These are phyloP conservation scores for Sitobion miscanthi DNA, from an alignment of 1,140 invertebrate genomes.

Conservation along the genomic window DNA sequence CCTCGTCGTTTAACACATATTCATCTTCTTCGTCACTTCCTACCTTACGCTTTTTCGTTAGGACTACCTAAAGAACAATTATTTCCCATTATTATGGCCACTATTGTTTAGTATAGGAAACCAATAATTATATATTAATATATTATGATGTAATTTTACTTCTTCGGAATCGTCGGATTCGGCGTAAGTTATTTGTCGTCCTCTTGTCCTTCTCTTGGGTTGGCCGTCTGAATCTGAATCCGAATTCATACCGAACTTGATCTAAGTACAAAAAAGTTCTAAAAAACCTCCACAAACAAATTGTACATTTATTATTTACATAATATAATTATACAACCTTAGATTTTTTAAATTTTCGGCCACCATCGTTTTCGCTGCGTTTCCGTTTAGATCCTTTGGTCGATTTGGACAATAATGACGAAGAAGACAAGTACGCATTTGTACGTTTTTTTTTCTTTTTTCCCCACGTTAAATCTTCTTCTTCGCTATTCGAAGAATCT, in stretches of 20 bases:
- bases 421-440: background rate
- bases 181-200: conserved; percentile 75
- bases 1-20: conserved; percentile 58
- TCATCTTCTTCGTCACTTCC: conserved; percentile 62
- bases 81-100: background rate
- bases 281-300: background rate
- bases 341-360: background rate
- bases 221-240: conserved; percentile 66
- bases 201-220: conserved; percentile 68
- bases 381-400: conserved; percentile 23
- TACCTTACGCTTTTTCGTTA: conserved; percentile 45
- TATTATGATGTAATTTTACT: conserved; percentile 63
- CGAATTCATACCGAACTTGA: conserved; percentile 68
- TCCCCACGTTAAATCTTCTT: conserved; percentile 69
- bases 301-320: background rate
- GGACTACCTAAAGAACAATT: conserved; percentile 26
- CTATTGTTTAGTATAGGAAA: background rate
- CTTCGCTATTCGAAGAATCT: conserved; percentile 67
- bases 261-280: conserved; percentile 60
- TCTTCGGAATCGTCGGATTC: conserved; percentile 73
- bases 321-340: conserved; percentile 17
- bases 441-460: conserved; percentile 63
- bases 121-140: background rate
- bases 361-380: background rate
- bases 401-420: background rate